These are phyloP conservation scores for Colletes gigas DNA, from an alignment of 1,140 invertebrate species.

Conservation along the genomic window DNA sequence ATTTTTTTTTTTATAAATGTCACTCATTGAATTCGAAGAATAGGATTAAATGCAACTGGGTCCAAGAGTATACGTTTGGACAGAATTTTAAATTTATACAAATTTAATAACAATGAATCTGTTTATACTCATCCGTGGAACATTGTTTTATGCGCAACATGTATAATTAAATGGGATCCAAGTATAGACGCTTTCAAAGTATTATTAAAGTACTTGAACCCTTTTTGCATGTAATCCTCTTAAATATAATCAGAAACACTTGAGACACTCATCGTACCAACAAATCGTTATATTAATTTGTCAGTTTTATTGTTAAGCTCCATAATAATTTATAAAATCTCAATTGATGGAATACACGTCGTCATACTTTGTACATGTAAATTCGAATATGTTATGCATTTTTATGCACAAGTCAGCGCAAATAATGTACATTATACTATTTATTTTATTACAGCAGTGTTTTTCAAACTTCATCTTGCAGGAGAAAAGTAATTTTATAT, in stretches of 20 bases:
- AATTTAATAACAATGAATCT: neutral
- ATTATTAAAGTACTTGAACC: neutral
- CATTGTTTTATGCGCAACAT: neutral
- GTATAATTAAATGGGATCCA: neutral
- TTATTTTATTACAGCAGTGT: slow-evolving; percentile 11
- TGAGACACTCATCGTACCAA: slow-evolving; percentile 14
- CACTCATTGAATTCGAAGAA: neutral
- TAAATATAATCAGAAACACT: neutral
- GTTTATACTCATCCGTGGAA: neutral
- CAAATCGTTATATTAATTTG: slow-evolving; percentile 30
- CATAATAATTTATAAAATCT: slow-evolving; percentile 33
- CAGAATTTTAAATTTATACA: neutral
- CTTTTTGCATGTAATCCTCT: slow-evolving; percentile 36
- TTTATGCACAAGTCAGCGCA: neutral
- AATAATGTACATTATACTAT: slow-evolving; percentile 23
- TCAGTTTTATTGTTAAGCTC: slow-evolving; percentile 33
- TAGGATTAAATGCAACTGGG: slow-evolving; percentile 26
- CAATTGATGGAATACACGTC: slow-evolving; percentile 5
- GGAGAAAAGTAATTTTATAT: too few species aligned
- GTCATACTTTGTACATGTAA: slow-evolving; percentile 32
- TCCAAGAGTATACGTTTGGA: neutral
- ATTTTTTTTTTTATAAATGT: neutral
- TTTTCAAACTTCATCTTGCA: too few species aligned
- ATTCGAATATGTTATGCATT: slow-evolving; percentile 1
- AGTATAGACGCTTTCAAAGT: neutral